Evolutionary conservation across 2,113 vertebrate species (phyloP).

Genomic region (Trematocara zebra): DNA sequence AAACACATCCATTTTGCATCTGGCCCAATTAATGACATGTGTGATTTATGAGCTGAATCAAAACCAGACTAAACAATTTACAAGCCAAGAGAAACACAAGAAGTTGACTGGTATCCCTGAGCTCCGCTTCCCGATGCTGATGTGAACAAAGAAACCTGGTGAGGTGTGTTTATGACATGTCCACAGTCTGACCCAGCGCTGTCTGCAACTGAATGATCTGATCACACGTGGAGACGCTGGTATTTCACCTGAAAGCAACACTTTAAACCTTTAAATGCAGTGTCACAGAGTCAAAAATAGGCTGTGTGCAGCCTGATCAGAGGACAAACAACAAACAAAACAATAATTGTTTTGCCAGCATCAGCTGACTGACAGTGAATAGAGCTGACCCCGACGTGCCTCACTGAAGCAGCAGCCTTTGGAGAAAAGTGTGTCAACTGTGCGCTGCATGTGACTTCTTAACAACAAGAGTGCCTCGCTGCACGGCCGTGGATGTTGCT

Average conservation of each 20-base stretch:
- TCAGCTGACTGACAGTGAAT: slow-evolving; percentile 53
- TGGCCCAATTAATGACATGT: background rate
- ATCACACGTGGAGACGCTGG: background rate
- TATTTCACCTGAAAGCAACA: background rate
- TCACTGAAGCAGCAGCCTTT: slow-evolving; percentile 1
- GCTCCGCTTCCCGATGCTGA: background rate
- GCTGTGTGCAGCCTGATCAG: background rate
- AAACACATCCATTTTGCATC: background rate
- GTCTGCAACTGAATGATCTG: background rate
- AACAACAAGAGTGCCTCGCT: slow-evolving; percentile 18
- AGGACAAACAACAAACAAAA: slow-evolving; percentile 32
- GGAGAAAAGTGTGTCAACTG: slow-evolving; percentile 35
- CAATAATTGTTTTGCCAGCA: slow-evolving; percentile 50
- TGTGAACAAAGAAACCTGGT: background rate
- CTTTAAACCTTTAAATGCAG: background rate
- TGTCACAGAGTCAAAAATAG: slow-evolving; percentile 17
- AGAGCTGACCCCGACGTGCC: slow-evolving; percentile 3
- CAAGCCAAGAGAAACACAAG: background rate
- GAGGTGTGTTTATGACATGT: background rate
- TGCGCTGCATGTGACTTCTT: slow-evolving; percentile 32
- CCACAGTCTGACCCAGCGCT: background rate
- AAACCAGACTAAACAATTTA: background rate
- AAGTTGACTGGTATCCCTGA: background rate
- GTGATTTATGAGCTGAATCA: background rate
- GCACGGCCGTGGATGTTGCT: background rate